Conservation (phyloP, 2,888 invertebrate genomes). For the Eledona agricola region DNA sequence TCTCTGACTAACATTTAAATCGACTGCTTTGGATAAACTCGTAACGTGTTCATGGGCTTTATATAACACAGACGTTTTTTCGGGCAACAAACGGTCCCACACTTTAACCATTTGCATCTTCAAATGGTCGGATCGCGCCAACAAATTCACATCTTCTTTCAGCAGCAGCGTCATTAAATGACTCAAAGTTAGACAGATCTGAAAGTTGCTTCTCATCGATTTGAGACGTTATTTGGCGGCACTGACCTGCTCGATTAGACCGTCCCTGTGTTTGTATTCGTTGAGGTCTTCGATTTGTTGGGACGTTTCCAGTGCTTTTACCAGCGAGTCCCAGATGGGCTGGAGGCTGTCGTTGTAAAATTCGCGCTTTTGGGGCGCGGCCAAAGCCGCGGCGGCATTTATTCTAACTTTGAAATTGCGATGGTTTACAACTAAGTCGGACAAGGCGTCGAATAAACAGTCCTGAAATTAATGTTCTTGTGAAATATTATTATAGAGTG, state of each 20-base stretch:
- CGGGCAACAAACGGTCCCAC: conserved; percentile 60
- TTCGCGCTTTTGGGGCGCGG: conserved; percentile 67
- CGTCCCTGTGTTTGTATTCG: conserved; percentile 87
- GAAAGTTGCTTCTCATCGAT: conserved; percentile 52
- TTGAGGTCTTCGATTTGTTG: conserved; percentile 81
- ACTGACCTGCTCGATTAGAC: conserved; percentile 81
- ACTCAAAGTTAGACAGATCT: conserved; percentile 79
- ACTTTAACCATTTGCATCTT: conserved; percentile 58
- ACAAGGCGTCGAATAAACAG: conserved; percentile 72
- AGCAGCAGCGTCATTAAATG: conserved; percentile 72
- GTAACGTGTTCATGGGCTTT: conserved; percentile 51
- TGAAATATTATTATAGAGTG: conserved; percentile 6
- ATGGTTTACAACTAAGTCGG: conserved; percentile 74
- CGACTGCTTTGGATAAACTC: conserved; percentile 9
- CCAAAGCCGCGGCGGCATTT: conserved; percentile 82
- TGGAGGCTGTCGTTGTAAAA: conserved; percentile 72
- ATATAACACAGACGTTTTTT: conserved; percentile 57
- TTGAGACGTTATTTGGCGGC: background rate
- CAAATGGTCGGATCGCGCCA: conserved; percentile 64
- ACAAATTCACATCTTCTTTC: conserved; percentile 67
- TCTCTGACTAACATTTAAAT: conserved; percentile 18
- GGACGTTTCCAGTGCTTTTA: conserved; percentile 80
- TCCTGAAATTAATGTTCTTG: conserved; percentile 60
- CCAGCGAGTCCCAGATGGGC: conserved; percentile 74
- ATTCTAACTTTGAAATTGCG: conserved; percentile 91